Conservation (phyloP, 2,888 invertebrate genomes). For the Hypomecis punctinalis region DNA sequence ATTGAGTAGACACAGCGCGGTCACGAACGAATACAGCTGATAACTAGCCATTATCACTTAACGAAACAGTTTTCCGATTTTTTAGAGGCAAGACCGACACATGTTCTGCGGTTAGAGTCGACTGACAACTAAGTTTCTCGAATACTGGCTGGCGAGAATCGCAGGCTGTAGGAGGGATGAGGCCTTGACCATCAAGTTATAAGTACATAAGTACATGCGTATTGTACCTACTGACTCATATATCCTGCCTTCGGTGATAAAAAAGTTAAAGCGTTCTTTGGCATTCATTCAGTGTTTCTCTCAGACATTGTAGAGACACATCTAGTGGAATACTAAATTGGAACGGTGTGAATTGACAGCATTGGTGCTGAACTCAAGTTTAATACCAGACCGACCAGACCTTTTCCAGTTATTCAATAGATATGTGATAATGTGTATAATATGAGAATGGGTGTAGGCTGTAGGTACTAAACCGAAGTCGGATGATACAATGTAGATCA, state of each 20-base stretch:
- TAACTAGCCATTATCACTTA: conserved; percentile 49
- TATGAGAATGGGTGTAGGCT: too few relatives aligned
- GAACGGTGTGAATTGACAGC: too few relatives aligned
- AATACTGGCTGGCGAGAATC: conserved; percentile 16
- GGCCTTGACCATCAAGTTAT: conserved; percentile 74
- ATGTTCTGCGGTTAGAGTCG: conserved; percentile 25
- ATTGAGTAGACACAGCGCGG: conserved; percentile 61
- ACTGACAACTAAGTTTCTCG: conserved; percentile 18
- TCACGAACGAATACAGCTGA: conserved; percentile 56
- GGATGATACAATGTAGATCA: too few relatives aligned
- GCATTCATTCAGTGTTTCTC: conserved; percentile 5
- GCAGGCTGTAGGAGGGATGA: conserved; percentile 47
- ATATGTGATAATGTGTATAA: too few relatives aligned
- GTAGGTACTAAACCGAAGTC: too few relatives aligned
- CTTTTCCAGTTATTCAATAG: too few relatives aligned
- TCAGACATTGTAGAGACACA: too few relatives aligned
- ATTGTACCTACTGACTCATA: conserved; percentile 57
- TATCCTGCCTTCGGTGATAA: conserved; percentile 46
- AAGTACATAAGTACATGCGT: conserved; percentile 17
- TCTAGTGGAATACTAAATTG: too few relatives aligned
- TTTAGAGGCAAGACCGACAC: conserved; percentile 19
- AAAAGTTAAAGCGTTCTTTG: conserved; percentile 28
- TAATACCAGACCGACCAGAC: too few relatives aligned
- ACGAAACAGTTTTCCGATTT: conserved; percentile 17
- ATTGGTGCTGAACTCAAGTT: too few relatives aligned